These are phyloP conservation scores for Toxostoma redivivum DNA, from an alignment of 2,113 vertebrate genomes.

Conservation along the genomic window DNA sequence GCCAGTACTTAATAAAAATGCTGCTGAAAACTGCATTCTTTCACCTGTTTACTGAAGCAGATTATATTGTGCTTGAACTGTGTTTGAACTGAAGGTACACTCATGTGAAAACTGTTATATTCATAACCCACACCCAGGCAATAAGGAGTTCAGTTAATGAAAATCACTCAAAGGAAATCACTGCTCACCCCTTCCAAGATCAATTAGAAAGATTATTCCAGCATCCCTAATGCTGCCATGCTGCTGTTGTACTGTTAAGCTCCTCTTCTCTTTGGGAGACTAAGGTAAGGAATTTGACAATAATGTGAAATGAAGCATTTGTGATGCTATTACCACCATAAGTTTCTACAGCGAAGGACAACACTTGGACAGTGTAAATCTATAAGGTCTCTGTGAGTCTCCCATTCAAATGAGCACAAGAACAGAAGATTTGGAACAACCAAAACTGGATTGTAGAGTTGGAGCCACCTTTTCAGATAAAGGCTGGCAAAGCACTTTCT, in stretches of 20 bases:
- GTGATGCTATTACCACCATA: neutral
- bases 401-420: neutral
- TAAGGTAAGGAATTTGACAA: neutral
- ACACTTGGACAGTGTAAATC: neutral
- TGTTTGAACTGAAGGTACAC: constrained; percentile 34
- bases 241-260: neutral
- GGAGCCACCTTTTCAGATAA: neutral
- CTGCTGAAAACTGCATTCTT: constrained; percentile 10
- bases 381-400: neutral
- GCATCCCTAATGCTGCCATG: neutral
- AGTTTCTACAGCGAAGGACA: neutral
- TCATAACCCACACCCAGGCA: constrained; percentile 26
- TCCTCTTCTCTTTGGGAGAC: neutral
- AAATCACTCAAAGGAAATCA: constrained; percentile 39
- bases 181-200: constrained; percentile 14
- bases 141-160: constrained; percentile 44
- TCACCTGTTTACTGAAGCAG: constrained; percentile 2
- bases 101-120: constrained; percentile 11
- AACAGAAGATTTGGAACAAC: neutral
- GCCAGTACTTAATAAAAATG: constrained; percentile 31
- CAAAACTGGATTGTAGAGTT: neutral
- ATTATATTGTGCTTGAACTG: constrained; percentile 36
- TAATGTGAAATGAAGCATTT: neutral
- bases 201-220: constrained; percentile 50
- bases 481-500: neutral